These are phyloP conservation scores for Acrobasis suavella DNA, from an alignment of 2,888 invertebrate genomes.

Conservation along the genomic window DNA sequence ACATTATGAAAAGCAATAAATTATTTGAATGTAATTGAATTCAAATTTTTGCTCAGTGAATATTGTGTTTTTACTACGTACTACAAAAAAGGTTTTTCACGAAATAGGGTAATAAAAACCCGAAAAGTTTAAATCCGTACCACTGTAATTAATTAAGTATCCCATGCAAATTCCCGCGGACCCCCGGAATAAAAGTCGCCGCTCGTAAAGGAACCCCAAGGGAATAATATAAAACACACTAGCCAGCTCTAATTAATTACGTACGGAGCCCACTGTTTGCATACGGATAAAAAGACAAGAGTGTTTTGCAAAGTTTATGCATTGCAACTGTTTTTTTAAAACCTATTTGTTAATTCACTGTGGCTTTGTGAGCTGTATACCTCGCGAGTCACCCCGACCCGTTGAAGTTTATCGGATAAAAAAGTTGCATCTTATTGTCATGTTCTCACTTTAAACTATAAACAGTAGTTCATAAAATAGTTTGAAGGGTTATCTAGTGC, in stretches of 20 bases:
- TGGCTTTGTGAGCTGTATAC: too few species aligned
- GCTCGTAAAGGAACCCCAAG: conserved; percentile 34
- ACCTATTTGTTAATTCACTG: too few species aligned
- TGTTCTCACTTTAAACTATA: too few species aligned
- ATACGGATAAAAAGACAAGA: conserved; percentile 37
- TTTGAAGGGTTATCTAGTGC: too few species aligned
- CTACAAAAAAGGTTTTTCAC: background rate
- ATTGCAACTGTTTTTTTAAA: background rate
- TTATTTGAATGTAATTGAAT: too few species aligned
- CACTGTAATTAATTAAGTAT: background rate
- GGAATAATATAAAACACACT: conserved; percentile 35
- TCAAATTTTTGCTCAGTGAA: too few species aligned
- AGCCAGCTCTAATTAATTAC: conserved; percentile 41
- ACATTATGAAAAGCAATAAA: too few species aligned
- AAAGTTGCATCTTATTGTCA: too few species aligned
- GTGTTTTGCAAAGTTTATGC: background rate
- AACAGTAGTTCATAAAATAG: too few species aligned
- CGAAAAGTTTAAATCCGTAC: background rate
- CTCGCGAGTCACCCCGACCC: too few species aligned
- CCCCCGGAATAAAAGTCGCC: conserved; percentile 9
- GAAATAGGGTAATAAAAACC: background rate
- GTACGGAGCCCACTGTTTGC: conserved; percentile 40
- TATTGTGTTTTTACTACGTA: too few species aligned
- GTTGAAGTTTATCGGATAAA: too few species aligned
- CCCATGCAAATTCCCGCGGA: conserved; percentile 4